Conservation (phyloP, 2,888 invertebrate genomes). For the Polyommatus iphigenia region DNA sequence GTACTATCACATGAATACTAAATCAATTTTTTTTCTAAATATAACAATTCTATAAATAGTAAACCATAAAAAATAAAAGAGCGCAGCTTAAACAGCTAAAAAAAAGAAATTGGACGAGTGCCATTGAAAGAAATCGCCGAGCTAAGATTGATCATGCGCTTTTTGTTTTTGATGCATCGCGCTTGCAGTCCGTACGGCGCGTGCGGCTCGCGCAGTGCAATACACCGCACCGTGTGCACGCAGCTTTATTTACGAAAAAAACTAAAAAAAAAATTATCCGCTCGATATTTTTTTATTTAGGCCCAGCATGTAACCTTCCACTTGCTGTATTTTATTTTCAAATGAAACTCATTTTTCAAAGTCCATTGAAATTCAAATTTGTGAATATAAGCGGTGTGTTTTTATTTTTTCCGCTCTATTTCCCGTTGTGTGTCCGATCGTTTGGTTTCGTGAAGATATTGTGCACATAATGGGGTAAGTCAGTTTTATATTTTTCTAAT, state of each 20-base stretch:
- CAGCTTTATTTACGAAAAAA: constrained; percentile 3
- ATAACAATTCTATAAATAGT: neutral
- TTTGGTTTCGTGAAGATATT: constrained; percentile 55
- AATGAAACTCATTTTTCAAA: constrained; percentile 71
- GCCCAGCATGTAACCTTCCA: constrained; percentile 52
- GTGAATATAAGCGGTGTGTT: constrained; percentile 69
- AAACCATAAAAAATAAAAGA: neutral
- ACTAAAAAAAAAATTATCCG: neutral
- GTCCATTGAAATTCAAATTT: constrained; percentile 77
- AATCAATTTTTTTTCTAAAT: too few species aligned
- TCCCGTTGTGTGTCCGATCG: constrained; percentile 55
- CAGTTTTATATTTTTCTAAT: constrained; percentile 17
- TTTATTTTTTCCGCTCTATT: constrained; percentile 65
- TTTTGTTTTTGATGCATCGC: constrained; percentile 75
- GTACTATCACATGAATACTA: too few species aligned
- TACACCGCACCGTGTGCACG: constrained; percentile 24
- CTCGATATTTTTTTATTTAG: constrained; percentile 26
- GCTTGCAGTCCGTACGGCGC: constrained; percentile 68
- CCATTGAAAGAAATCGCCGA: constrained; percentile 38
- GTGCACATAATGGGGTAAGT: constrained; percentile 61
- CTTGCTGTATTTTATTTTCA: constrained; percentile 56
- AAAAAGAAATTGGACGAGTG: constrained; percentile 9
- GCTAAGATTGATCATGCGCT: constrained; percentile 62
- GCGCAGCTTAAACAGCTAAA: neutral
- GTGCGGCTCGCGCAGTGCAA: constrained; percentile 60